Evolutionary conservation across 1,140 invertebrate species (phyloP), one percentile per base, ranked within the genome.

Genomic region (Whitmania pigra): DNA sequence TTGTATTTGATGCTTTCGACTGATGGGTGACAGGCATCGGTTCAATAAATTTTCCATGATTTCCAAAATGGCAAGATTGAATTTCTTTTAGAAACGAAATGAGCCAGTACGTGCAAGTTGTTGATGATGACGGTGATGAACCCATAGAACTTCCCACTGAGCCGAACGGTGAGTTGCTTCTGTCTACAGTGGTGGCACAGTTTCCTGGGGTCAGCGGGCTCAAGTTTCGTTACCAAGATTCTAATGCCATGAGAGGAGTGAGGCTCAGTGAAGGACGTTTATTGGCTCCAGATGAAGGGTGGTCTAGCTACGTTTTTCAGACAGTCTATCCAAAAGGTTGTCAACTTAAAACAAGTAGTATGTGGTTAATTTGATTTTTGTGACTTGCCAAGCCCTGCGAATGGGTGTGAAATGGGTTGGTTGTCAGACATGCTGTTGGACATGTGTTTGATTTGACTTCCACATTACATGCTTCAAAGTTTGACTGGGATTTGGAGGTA

Each of bases 291-390:
- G 90, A 92, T 78, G 88, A 88, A 80, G 69, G 31, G 22, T 97
- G 94, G 94, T 90, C 90, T 76, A 89, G 89, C 79, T 86, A 87
- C 78, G 85, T 91, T 75, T 96, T 92, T 85, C 87, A 92, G 81
- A 94, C 92, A 83, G 93, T 94, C 74, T 96, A 96, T 84, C 93
- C 93, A 22, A 97, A 97, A 89, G 90, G 90, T 92, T 22, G 57
- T 63, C 43, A 49, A 49, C 57, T 63, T 63, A 31, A 63, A 63
- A 31, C 57, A 63, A 22, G 57, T 63, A 63, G 43, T 49, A 49
- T 49, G 43, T 49, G 43, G 43, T 49, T 49, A 49, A 49, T 49
- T 49, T 49, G 43, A 49, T 49, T 49, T 49, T 49, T 49, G 43
- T 49, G 43, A 49, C 43, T 49, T 49, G 43, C 9, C 43, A 49